Percentiles rank a stretch among this genome's conserved stretches.
Evolutionary conservation across 37 sponge, comb jelly and placozoan genomes (phyloP).

Genomic region (Dysidea cf. avara): DNA sequence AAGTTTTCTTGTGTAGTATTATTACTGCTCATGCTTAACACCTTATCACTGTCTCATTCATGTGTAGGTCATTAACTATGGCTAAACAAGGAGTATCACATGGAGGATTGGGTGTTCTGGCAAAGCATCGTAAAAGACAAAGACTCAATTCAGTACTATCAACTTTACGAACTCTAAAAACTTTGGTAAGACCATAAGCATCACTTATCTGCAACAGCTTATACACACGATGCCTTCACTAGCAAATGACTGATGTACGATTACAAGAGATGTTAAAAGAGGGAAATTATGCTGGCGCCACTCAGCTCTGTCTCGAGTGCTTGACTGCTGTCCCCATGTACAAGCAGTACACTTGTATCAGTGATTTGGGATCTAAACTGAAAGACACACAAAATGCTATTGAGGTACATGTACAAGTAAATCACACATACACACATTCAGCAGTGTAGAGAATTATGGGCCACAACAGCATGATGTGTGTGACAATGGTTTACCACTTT

Average conservation of each 20-base stretch:
- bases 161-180: constrained; percentile 60
- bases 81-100: constrained; percentile 69
- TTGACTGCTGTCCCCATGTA: constrained; percentile 78
- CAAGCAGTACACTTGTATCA: constrained; percentile 82
- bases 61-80: constrained; percentile 45
- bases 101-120: constrained; percentile 73
- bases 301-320: constrained; percentile 84
- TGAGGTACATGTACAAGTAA: constrained; percentile 37
- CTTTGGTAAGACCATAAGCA: constrained; percentile 45
- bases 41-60: too few relatives aligned
- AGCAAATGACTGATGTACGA: constrained; percentile 76
- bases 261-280: constrained; percentile 68
- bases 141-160: constrained; percentile 48
- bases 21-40: too few relatives aligned
- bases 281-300: constrained; percentile 80
- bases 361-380: constrained; percentile 61
- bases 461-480: too few relatives aligned
- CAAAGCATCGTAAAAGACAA: constrained; percentile 75
- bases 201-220: neutral
- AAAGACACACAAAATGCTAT: constrained; percentile 76
- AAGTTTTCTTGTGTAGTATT: too few relatives aligned
- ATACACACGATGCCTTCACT: neutral
- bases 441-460: too few relatives aligned
- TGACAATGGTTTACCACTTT: too few relatives aligned
- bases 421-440: too few relatives aligned